A percentile compares a stretch with the other conserved stretches of the same genome.
Evolutionary conservation across 2,888 invertebrate genomes (phyloP).

Genomic region (Spilosoma lubricipeda): DNA sequence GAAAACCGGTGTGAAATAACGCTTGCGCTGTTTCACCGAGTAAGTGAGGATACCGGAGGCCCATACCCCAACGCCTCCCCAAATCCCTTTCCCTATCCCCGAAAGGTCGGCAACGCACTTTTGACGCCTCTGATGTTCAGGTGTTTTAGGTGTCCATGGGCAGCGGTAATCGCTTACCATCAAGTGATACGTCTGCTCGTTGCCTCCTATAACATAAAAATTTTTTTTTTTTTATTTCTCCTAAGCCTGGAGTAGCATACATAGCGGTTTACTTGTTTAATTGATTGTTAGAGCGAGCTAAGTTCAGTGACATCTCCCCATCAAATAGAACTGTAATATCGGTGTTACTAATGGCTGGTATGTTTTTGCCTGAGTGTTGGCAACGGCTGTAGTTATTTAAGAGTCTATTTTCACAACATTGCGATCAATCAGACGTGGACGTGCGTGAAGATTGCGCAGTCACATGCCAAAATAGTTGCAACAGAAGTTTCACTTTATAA

Average conservation of each 20-base stretch:
- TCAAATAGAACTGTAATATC: neutral
- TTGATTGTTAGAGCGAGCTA: neutral
- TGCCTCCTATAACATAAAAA: too few species aligned
- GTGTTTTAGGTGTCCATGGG: too few species aligned
- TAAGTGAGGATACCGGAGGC: too few species aligned
- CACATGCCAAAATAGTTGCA: neutral
- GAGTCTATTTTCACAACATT: slow-evolving; percentile 31
- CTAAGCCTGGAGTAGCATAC: neutral
- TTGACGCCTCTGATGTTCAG: too few species aligned
- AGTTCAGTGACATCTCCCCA: neutral
- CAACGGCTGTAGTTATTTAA: slow-evolving; percentile 17
- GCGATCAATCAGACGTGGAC: slow-evolving; percentile 37
- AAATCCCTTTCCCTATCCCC: too few species aligned
- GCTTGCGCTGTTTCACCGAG: too few species aligned
- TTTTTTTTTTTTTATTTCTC: neutral
- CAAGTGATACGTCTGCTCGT: too few species aligned
- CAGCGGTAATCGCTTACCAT: too few species aligned
- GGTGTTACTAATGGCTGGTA: neutral
- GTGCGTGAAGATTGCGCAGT: slow-evolving; percentile 3
- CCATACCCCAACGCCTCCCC: too few species aligned
- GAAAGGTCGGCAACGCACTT: too few species aligned
- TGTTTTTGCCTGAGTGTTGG: slow-evolving; percentile 6
- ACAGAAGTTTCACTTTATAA: neutral
- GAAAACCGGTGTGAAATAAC: too few species aligned
- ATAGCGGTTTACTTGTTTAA: neutral